Evolutionary conservation across 2,888 invertebrate species (phyloP).

Genomic region (Luperina nickerlii): DNA sequence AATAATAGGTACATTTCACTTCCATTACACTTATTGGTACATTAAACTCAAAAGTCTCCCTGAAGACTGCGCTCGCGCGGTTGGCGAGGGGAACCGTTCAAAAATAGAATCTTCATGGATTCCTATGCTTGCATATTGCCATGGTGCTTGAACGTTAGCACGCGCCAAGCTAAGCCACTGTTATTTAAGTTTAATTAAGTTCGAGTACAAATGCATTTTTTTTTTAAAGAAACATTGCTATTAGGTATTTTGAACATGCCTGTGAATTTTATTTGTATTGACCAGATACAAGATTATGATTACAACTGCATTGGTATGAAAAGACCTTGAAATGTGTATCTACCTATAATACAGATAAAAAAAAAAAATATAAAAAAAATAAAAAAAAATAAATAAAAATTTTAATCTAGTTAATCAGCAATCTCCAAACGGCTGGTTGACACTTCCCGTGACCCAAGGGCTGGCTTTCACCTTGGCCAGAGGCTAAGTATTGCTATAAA

Average conservation of each 20-base stretch:
- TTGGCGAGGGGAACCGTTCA: conserved; percentile 80
- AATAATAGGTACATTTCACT: conserved; percentile 45
- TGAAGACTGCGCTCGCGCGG: conserved; percentile 78
- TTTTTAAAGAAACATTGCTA: too few relatives aligned
- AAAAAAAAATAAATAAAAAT: too few relatives aligned
- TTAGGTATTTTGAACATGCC: not conserved
- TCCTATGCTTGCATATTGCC: conserved; percentile 74
- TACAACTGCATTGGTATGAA: not conserved
- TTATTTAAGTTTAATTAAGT: conserved; percentile 46
- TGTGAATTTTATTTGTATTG: not conserved
- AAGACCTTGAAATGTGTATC: not conserved
- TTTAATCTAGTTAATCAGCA: not conserved
- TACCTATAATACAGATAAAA: too few relatives aligned
- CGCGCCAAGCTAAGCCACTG: conserved; percentile 67
- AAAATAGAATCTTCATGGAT: conserved; percentile 84
- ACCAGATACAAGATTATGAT: too few relatives aligned
- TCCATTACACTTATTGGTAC: conserved; percentile 73
- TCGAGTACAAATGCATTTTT: not conserved
- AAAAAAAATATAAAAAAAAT: too few relatives aligned
- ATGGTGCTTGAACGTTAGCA: conserved; percentile 71
- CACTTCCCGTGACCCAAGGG: not conserved
- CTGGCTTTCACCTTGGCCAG: not conserved
- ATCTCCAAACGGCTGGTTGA: not conserved
- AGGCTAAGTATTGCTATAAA: not conserved
- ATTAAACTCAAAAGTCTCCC: conserved; percentile 81